phyloP scores from a whole-genome alignment of 2,888 invertebrate species.

The Sthenelais limicola region DNA sequence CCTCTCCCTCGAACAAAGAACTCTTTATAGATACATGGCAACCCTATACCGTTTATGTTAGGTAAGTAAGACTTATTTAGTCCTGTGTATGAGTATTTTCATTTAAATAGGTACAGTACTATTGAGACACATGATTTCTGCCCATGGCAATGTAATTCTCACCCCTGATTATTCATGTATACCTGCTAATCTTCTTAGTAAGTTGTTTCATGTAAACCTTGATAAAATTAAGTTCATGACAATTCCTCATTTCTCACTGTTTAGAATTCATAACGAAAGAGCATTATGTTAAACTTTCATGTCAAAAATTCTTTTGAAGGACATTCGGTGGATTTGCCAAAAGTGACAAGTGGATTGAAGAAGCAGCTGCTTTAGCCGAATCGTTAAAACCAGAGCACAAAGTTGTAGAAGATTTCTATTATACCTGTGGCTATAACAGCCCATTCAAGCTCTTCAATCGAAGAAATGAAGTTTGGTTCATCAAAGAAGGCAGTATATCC shows the following conservation, averaged over 20 bases:
- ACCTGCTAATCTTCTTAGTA: no score
- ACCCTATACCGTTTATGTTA: conserved; percentile 54
- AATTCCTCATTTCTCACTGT: no score
- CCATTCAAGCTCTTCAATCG: conserved; percentile 68
- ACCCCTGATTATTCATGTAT: no score
- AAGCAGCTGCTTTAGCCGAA: conserved; percentile 53
- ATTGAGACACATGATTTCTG: no score
- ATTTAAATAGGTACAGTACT: no score
- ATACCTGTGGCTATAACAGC: conserved; percentile 68
- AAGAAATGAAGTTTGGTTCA: conserved; percentile 70
- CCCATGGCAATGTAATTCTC: no score
- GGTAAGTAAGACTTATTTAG: no score
- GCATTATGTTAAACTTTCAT: neutral
- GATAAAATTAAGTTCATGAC: no score
- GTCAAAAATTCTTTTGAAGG: conserved; percentile 42
- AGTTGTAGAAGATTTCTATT: conserved; percentile 56
- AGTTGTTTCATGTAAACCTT: no score
- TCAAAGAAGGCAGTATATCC: no score
- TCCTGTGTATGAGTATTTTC: no score
- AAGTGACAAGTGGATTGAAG: conserved; percentile 54
- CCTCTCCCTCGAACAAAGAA: conserved; percentile 52
- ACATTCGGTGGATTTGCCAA: conserved; percentile 59
- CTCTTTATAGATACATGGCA: conserved; percentile 52
- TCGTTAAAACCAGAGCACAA: conserved; percentile 45
- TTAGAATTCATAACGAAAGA: no score